Percentiles rank a stretch among this genome's conserved stretches.
phyloP scores from a whole-genome alignment of 2,797 vertebrate genomes.

The Tinamus major region DNA sequence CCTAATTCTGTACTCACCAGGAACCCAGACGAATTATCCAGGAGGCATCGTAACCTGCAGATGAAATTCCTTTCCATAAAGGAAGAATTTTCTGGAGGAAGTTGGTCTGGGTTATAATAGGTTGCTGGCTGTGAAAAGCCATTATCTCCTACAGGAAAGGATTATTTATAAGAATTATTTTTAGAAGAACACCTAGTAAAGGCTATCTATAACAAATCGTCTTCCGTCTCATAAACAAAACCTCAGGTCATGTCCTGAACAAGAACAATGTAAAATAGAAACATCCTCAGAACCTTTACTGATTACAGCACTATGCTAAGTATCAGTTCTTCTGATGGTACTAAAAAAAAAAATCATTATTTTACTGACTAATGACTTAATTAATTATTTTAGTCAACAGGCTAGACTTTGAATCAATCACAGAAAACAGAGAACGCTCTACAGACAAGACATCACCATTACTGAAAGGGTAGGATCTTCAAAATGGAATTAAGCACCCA shows the following conservation, averaged over 20 bases:
- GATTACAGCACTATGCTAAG: not conserved
- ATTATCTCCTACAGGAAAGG: slow-evolving; percentile 74
- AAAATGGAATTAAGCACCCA: not conserved
- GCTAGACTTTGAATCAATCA: not conserved
- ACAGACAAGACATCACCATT: not conserved
- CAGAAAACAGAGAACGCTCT: not conserved
- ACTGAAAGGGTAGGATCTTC: not conserved
- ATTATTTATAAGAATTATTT: slow-evolving; percentile 68
- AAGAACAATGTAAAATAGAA: slow-evolving; percentile 56
- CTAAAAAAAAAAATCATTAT: not conserved
- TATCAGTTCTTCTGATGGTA: not conserved
- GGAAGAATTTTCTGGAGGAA: slow-evolving; percentile 85
- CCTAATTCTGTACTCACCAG: slow-evolving; percentile 76
- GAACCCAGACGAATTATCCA: slow-evolving; percentile 88
- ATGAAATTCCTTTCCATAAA: slow-evolving; percentile 87
- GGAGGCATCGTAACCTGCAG: slow-evolving; percentile 85
- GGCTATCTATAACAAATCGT: slow-evolving; percentile 61
- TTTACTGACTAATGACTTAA: not conserved
- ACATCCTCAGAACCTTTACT: not conserved
- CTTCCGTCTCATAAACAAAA: slow-evolving; percentile 52
- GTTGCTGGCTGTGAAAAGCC: slow-evolving; percentile 71
- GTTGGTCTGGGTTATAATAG: slow-evolving; percentile 80
- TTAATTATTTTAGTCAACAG: not conserved
- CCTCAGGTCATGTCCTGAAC: not conserved
- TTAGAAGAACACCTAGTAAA: slow-evolving; percentile 63